A percentile compares a stretch with the other conserved stretches of the same genome.
These are phyloP conservation scores for Onychorhynchus coronatus DNA, from an alignment of 2,113 vertebrate genomes.

Conservation along the genomic window DNA sequence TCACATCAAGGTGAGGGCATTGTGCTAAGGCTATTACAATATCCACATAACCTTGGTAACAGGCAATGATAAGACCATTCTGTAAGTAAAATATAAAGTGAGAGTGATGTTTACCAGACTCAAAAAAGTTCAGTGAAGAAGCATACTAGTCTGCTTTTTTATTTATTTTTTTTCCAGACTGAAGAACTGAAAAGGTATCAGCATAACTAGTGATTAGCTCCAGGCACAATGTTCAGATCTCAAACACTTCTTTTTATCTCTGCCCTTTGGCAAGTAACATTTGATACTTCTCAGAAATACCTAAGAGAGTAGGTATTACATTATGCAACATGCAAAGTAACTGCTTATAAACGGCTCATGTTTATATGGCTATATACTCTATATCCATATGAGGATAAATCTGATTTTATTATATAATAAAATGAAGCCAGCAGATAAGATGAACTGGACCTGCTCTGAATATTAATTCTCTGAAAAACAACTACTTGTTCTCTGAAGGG, in stretches of 20 bases:
- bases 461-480: slow-evolving; percentile 1
- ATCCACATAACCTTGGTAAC: slow-evolving; percentile 94
- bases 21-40: slow-evolving; percentile 88
- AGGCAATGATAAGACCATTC: slow-evolving; percentile 91
- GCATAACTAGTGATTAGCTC: neutral
- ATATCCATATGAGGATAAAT: slow-evolving; percentile 40
- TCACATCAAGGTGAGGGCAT: slow-evolving; percentile 91
- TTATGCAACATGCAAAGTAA: slow-evolving; percentile 13
- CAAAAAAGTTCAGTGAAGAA: neutral
- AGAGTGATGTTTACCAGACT: neutral
- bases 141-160: neutral
- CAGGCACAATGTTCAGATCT: slow-evolving; percentile 6
- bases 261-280: neutral
- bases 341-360: slow-evolving; percentile 16
- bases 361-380: neutral
- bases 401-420: slow-evolving; percentile 28
- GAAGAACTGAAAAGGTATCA: neutral
- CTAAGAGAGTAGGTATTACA: neutral
- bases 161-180: neutral
- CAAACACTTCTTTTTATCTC: neutral
- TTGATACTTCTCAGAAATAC: neutral
- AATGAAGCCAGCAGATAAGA: neutral
- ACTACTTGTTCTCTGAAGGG: neutral
- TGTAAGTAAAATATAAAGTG: slow-evolving; percentile 65
- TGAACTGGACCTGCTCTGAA: neutral